These are phyloP conservation scores for Probaryconus sp. DNA, from an alignment of 1,140 invertebrate genomes.

Conservation along the genomic window DNA sequence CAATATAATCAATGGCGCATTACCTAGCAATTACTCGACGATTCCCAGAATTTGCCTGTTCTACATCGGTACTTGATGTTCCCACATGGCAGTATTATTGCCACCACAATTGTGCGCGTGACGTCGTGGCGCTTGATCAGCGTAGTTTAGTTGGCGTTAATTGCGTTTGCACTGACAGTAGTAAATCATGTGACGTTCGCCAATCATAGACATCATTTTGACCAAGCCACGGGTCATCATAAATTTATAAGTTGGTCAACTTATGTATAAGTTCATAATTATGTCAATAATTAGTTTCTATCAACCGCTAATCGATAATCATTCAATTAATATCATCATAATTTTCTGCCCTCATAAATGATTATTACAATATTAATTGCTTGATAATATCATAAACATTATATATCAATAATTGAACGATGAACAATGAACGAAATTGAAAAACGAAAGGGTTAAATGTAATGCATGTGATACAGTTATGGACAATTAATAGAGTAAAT, in stretches of 20 bases:
- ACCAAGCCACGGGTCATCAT: neutral
- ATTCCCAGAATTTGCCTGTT: slow-evolving; percentile 40
- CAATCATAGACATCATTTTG: slow-evolving; percentile 11
- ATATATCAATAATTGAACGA: too few relatives aligned
- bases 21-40: slow-evolving; percentile 50
- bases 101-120: slow-evolving; percentile 31
- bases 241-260: neutral
- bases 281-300: too few relatives aligned
- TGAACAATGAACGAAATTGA: too few relatives aligned
- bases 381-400: too few relatives aligned
- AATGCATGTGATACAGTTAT: too few relatives aligned
- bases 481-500: too few relatives aligned
- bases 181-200: slow-evolving; percentile 19
- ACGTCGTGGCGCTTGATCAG: slow-evolving; percentile 39
- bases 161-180: slow-evolving; percentile 25
- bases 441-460: too few relatives aligned
- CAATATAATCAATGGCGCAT: slow-evolving; percentile 47
- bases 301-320: too few relatives aligned
- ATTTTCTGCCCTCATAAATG: too few relatives aligned
- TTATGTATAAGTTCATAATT: too few relatives aligned
- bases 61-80: slow-evolving; percentile 23
- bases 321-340: too few relatives aligned
- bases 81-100: slow-evolving; percentile 13
- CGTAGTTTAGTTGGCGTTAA: slow-evolving; percentile 32
- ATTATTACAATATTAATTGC: too few relatives aligned